Evolutionary conservation across 2,113 vertebrate genomes (phyloP).

Genomic region (Chaetura pelagica): DNA sequence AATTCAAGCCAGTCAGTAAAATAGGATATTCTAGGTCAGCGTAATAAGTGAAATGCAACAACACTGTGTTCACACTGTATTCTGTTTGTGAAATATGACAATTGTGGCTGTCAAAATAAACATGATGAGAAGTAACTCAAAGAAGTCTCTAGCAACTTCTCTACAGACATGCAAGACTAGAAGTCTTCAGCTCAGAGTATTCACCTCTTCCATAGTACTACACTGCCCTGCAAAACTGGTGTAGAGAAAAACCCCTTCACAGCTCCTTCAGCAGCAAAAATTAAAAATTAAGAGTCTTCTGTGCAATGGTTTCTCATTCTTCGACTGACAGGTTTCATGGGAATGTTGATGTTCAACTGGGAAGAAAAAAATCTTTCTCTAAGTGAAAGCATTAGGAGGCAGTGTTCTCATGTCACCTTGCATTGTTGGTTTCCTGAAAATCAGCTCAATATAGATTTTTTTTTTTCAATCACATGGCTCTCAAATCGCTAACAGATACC

Average conservation of each 20-base stretch:
- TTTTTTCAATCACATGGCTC: not conserved
- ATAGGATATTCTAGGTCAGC: not conserved
- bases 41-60: not conserved
- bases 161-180: not conserved
- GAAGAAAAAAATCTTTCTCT: not conserved
- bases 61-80: not conserved
- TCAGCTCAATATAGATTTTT: not conserved
- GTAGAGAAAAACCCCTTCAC: not conserved
- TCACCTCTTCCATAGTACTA: not conserved
- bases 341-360: not conserved
- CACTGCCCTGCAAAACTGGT: not conserved
- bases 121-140: constrained; percentile 37
- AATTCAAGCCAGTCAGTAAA: not conserved
- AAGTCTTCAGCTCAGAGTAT: not conserved
- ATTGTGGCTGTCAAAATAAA: constrained; percentile 36
- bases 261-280: not conserved
- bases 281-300: not conserved
- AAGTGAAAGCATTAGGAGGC: not conserved
- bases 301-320: not conserved
- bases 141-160: constrained; percentile 17
- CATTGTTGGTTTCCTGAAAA: not conserved
- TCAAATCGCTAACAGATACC: constrained; percentile 49
- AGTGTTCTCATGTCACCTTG: not conserved
- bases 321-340: not conserved
- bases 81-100: not conserved